A percentile compares a stretch with the other conserved stretches of the same genome.
These are phyloP conservation scores for Sinocyclocheilus grahami DNA, from an alignment of 2,113 vertebrate genomes.

Conservation along the genomic window DNA sequence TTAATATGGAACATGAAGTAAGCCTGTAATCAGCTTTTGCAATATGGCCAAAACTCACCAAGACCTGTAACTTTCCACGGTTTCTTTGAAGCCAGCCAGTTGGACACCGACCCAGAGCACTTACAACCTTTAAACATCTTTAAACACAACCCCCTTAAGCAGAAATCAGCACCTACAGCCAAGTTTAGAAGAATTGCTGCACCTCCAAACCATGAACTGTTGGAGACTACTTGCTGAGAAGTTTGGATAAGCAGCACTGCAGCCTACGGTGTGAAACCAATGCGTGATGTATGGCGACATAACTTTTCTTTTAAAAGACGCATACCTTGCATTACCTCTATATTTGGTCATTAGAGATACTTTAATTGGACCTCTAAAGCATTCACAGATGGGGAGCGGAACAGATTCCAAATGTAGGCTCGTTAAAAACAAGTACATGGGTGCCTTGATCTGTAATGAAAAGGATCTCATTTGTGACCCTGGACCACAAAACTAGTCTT, in stretches of 20 bases:
- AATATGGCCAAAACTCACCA: slow-evolving; percentile 43
- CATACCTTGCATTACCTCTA: slow-evolving; percentile 35
- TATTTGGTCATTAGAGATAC: slow-evolving; percentile 59
- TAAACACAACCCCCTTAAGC: slow-evolving; percentile 38
- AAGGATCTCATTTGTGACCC: background rate
- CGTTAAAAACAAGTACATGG: slow-evolving; percentile 33
- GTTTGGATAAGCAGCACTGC: background rate
- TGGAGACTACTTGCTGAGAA: background rate
- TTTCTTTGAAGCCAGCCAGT: slow-evolving; percentile 42
- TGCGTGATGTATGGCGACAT: slow-evolving; percentile 13
- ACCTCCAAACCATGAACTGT: background rate
- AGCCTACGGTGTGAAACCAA: background rate
- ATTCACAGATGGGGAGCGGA: slow-evolving; percentile 56
- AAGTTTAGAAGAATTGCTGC: background rate
- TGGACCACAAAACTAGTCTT: too few species aligned
- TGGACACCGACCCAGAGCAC: slow-evolving; percentile 24
- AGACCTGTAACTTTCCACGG: slow-evolving; percentile 39
- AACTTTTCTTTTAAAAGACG: slow-evolving; percentile 34
- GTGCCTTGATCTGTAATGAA: slow-evolving; percentile 35
- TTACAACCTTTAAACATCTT: slow-evolving; percentile 17
- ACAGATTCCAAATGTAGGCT: slow-evolving; percentile 45
- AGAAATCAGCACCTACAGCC: slow-evolving; percentile 26
- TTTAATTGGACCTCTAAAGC: slow-evolving; percentile 61
- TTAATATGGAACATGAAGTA: slow-evolving; percentile 46
- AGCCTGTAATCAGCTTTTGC: slow-evolving; percentile 45